Percentiles rank a stretch among this genome's conserved stretches.
Conservation (phyloP, 2,797 vertebrate genomes). For the Cyprinodon diabolis region DNA sequence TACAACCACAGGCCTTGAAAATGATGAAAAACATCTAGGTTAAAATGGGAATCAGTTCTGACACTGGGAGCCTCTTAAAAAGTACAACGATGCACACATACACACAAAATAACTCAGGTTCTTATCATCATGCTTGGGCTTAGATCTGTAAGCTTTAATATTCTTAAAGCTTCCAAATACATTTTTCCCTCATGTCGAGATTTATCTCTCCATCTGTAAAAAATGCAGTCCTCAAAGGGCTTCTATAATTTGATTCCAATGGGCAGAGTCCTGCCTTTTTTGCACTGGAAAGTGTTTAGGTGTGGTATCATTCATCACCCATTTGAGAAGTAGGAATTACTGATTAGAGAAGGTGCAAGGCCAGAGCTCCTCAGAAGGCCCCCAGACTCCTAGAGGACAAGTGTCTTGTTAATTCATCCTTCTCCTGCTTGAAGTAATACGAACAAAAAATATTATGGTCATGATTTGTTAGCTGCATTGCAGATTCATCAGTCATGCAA, state of each 20-base stretch:
- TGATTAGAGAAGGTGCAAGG: constrained; percentile 10
- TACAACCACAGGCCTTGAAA: constrained; percentile 40
- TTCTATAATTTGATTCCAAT: constrained; percentile 36
- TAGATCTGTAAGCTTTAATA: constrained; percentile 59
- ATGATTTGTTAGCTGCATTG: constrained; percentile 33
- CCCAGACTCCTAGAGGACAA: constrained; percentile 21
- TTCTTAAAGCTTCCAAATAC: constrained; percentile 57
- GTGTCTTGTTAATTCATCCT: constrained; percentile 27
- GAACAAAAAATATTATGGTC: constrained; percentile 5
- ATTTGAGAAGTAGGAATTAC: constrained; percentile 24
- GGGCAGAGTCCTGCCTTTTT: constrained; percentile 26
- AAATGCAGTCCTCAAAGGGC: constrained; percentile 45
- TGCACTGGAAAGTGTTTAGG: constrained; percentile 25
- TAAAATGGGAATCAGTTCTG: constrained; percentile 38
- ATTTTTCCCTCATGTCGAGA: constrained; percentile 50
- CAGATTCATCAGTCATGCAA: constrained; percentile 41
- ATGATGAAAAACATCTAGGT: constrained; percentile 62
- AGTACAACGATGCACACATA: constrained; percentile 5
- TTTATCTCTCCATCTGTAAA: constrained; percentile 55
- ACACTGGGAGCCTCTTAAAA: constrained; percentile 23
- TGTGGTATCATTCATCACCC: constrained; percentile 45
- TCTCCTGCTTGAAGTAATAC: constrained; percentile 24
- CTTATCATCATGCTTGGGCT: constrained; percentile 62
- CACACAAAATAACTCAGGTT: constrained; percentile 25
- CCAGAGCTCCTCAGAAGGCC: constrained; percentile 40